Conservation (phyloP, 2,888 invertebrate genomes). For the Prosopocoilus inquinatus region DNA sequence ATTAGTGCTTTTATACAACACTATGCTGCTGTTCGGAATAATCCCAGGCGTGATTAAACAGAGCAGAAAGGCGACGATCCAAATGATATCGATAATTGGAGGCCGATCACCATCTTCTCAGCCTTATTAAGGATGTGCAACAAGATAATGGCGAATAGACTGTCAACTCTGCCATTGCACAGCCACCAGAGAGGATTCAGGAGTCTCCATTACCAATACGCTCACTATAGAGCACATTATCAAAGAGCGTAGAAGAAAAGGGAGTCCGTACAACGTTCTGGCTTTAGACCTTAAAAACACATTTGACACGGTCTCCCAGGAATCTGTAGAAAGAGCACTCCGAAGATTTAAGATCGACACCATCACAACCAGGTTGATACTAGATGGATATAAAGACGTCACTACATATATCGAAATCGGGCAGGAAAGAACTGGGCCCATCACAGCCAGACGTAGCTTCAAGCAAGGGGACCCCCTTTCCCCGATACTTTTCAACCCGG, state of each 20-base stretch:
- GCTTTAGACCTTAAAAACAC: background rate
- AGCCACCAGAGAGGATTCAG: constrained; percentile 21
- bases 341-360: background rate
- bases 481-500: constrained; percentile 9
- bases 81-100: constrained; percentile 21
- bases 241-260: background rate
- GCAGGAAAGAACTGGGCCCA: constrained; percentile 12
- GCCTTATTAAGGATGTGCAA: constrained; percentile 15
- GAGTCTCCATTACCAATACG: constrained; percentile 15
- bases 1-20: constrained; percentile 15
- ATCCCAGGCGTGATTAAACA: constrained; percentile 10
- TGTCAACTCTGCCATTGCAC: constrained; percentile 11
- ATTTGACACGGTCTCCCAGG: background rate
- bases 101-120: constrained; percentile 26
- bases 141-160: constrained; percentile 17
- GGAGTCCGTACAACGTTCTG: constrained; percentile 2
- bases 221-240: constrained; percentile 8
- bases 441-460: too few species aligned
- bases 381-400: background rate
- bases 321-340: too few species aligned
- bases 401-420: constrained; percentile 16
- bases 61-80: constrained; percentile 17
- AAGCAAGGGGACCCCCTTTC: constrained; percentile 17
- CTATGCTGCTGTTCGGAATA: constrained; percentile 11
- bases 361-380: background rate